phyloP scores from a whole-genome alignment of 2,888 invertebrate genomes.

The Drosophila mettleri region DNA sequence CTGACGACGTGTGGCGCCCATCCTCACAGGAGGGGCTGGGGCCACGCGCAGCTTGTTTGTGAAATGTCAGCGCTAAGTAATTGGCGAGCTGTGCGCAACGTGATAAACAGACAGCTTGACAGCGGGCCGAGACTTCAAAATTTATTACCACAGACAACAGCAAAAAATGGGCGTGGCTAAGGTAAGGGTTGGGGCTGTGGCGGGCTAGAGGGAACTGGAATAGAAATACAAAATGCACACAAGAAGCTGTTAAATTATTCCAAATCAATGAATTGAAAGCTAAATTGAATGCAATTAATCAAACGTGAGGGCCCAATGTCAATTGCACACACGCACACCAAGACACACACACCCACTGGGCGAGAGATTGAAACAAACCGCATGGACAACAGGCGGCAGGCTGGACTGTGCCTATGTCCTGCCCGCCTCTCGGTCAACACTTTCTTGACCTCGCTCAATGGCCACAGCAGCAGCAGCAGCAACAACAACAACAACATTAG shows the following conservation, averaged over 20 bases:
- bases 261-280: slow-evolving; percentile 68
- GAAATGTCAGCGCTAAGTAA: slow-evolving; percentile 66
- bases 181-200: neutral
- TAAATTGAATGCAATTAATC: slow-evolving; percentile 74
- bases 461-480: slow-evolving; percentile 17
- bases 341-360: slow-evolving; percentile 2
- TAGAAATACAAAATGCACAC: slow-evolving; percentile 5
- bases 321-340: slow-evolving; percentile 41
- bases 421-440: slow-evolving; percentile 29
- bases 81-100: slow-evolving; percentile 48
- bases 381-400: slow-evolving; percentile 37
- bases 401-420: neutral
- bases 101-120: slow-evolving; percentile 47
- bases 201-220: neutral
- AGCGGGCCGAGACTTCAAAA: slow-evolving; percentile 33
- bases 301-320: slow-evolving; percentile 65
- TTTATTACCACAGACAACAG: slow-evolving; percentile 51
- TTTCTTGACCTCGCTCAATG: slow-evolving; percentile 48
- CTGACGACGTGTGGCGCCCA: neutral
- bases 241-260: slow-evolving; percentile 62
- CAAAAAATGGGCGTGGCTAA: neutral
- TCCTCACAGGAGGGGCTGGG: neutral
- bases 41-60: slow-evolving; percentile 47
- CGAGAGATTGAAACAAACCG: slow-evolving; percentile 21
- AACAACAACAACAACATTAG: slow-evolving; percentile 14